Evolutionary conservation across 1,140 invertebrate species (phyloP).

Genomic region (Globodera rostochiensis): DNA sequence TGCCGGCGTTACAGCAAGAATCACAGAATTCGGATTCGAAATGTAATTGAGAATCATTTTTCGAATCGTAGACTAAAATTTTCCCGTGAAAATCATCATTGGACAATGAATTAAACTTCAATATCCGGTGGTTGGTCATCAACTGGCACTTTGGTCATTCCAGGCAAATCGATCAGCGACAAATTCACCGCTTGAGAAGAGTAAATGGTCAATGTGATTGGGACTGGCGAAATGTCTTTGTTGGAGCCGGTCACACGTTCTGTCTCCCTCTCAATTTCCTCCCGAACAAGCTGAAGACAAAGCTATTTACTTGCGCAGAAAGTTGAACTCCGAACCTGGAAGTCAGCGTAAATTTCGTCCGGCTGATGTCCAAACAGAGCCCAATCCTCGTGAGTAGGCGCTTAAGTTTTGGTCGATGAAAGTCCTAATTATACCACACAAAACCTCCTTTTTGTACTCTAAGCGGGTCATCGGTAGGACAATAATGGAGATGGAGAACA

Average conservation of each 20-base stretch:
- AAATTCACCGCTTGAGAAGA: conserved; percentile 90
- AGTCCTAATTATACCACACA: not conserved
- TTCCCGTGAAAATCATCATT: not conserved
- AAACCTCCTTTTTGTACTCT: conserved; percentile 21
- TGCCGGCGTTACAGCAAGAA: conserved; percentile 82
- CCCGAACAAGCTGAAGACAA: conserved; percentile 72
- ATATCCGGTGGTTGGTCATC: conserved; percentile 73
- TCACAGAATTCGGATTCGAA: conserved; percentile 72
- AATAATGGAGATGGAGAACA: conserved; percentile 88
- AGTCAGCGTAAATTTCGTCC: conserved; percentile 85
- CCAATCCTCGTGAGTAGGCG: conserved; percentile 87
- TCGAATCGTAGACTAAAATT: conserved; percentile 67
- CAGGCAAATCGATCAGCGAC: conserved; percentile 94
- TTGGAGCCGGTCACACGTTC: conserved; percentile 81
- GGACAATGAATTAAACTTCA: conserved; percentile 61
- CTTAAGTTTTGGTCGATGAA: conserved; percentile 69
- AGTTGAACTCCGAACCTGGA: conserved; percentile 71
- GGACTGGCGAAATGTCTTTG: conserved; percentile 86
- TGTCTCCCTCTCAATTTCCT: conserved; percentile 89
- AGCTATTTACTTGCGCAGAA: not conserved
- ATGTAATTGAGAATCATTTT: conserved; percentile 71
- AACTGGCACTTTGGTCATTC: conserved; percentile 86
- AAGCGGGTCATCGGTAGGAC: conserved; percentile 71
- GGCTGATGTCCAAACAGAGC: conserved; percentile 91
- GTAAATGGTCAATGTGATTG: conserved; percentile 92